Base-by-base conservation (phyloP, 2,797 vertebrate genomes). In the Thunnus albacares region DNA sequence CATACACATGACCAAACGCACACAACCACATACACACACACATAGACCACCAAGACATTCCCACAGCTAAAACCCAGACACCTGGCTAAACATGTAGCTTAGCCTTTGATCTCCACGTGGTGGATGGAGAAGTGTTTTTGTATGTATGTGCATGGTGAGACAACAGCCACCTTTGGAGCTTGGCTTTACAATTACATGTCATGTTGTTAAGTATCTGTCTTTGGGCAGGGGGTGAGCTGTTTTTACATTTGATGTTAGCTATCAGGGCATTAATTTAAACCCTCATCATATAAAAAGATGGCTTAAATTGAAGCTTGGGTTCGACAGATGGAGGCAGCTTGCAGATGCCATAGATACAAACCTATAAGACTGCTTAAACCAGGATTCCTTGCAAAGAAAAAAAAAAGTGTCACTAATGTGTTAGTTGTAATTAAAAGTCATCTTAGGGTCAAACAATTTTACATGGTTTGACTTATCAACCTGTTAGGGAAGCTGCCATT, bases 21-120 rank as follows among this genome's bases (percentile, higher is more conserved):
- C 62, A 58, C 45, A 55, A 45, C 61, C 73, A 55, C 56, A 69
- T 47, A 62, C 22, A 56, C 57, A 76, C 57, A 82, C 61, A 81
- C 61, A 57, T 0, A 53, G 71, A 91, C 88, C 87, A 87, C 89
- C 74, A 71, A 80, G 45, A 84, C 45, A 74, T 80, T 76, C 71
- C 77, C 28, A 60, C 49, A 30, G 43, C 63, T 75, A 59, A 86
- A 89, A 80, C 51, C 55, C 22, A 74, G 69, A 81, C 90, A 93
- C 92, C 90, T 94, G 92, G 80, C 84, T 75, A 90, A 91, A 90
- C 84, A 90, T n/a, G 49, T 24, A 87, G 76, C 62, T 45, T 79
- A 73, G 72, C 71, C 81, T 89, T 87, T 92, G 81, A 85, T 87
- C 80, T 75, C 47, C 63, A 64, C 5, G 28, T 35, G 68, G 47